Conservation (phyloP, 2,888 invertebrate genomes). For the Tromatobia lineatoria region DNA sequence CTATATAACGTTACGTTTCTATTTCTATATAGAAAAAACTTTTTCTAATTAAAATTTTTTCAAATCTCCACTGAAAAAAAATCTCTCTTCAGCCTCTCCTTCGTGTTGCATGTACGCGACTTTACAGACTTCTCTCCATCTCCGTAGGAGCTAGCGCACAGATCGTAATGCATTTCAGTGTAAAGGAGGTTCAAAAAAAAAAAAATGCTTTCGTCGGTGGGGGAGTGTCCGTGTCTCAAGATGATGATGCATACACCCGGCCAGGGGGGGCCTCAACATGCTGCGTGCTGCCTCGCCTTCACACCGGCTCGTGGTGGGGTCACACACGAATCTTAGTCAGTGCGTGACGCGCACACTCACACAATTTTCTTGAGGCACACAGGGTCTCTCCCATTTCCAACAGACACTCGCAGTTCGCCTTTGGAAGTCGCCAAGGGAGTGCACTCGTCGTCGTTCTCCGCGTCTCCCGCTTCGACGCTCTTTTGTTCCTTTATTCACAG, state of each 20-base stretch:
- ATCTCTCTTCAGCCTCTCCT: not conserved
- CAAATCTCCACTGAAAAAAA: too few species aligned
- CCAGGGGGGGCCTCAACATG: slow-evolving; percentile 43
- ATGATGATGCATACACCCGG: slow-evolving; percentile 53
- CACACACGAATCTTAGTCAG: slow-evolving; percentile 52
- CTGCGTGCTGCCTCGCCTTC: slow-evolving; percentile 43
- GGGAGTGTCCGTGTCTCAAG: slow-evolving; percentile 33
- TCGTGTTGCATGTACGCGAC: not conserved
- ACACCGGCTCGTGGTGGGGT: slow-evolving; percentile 58
- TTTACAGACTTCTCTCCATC: not conserved
- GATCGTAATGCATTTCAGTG: slow-evolving; percentile 3
- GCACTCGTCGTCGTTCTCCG: slow-evolving; percentile 30
- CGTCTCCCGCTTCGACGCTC: slow-evolving; percentile 51
- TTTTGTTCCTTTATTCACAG: slow-evolving; percentile 42
- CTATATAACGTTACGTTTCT: too few species aligned
- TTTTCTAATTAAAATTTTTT: too few species aligned
- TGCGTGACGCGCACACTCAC: slow-evolving; percentile 53
- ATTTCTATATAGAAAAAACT: too few species aligned
- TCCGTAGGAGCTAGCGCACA: slow-evolving; percentile 30
- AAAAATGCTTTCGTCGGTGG: slow-evolving; percentile 52
- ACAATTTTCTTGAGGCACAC: slow-evolving; percentile 45
- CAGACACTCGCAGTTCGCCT: slow-evolving; percentile 62
- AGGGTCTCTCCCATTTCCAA: slow-evolving; percentile 47
- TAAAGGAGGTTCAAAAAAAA: slow-evolving; percentile 51
- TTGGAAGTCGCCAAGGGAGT: slow-evolving; percentile 67